phyloP scores from a whole-genome alignment of 2,888 invertebrate species.

The Ormyrus thymus region DNA sequence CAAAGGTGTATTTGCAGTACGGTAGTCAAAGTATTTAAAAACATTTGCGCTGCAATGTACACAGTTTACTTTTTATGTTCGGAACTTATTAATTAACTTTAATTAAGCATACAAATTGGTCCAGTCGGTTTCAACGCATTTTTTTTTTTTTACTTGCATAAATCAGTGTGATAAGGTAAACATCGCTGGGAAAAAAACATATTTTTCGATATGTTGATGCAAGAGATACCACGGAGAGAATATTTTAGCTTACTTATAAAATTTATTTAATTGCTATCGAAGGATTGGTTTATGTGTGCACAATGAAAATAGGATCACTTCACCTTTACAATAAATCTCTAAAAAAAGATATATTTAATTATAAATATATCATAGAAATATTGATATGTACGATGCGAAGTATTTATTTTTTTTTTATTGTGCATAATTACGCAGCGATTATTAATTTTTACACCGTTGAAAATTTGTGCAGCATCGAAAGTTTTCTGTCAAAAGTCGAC shows the following conservation, averaged over 20 bases:
- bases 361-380: constrained; percentile 20
- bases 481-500: not conserved
- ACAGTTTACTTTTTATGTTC: constrained; percentile 6
- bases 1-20: not conserved
- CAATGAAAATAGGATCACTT: too few species aligned
- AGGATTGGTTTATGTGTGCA: not conserved
- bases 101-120: constrained; percentile 40
- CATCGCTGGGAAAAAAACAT: not conserved
- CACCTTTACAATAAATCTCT: not conserved
- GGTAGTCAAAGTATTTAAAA: constrained; percentile 13
- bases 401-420: not conserved
- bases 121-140: constrained; percentile 11
- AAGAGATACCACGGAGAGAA: constrained; percentile 44
- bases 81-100: constrained; percentile 30
- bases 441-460: not conserved
- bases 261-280: constrained; percentile 15
- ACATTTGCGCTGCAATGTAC: constrained; percentile 9
- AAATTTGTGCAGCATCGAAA: not conserved
- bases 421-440: not conserved
- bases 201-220: not conserved
- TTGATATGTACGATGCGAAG: constrained; percentile 23
- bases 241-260: not conserved
- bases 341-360: constrained; percentile 20
- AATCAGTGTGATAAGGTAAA: not conserved
- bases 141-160: constrained; percentile 16